Evolutionary conservation across 2,888 invertebrate genomes (phyloP).

Genomic region (Baronia brevicornis): DNA sequence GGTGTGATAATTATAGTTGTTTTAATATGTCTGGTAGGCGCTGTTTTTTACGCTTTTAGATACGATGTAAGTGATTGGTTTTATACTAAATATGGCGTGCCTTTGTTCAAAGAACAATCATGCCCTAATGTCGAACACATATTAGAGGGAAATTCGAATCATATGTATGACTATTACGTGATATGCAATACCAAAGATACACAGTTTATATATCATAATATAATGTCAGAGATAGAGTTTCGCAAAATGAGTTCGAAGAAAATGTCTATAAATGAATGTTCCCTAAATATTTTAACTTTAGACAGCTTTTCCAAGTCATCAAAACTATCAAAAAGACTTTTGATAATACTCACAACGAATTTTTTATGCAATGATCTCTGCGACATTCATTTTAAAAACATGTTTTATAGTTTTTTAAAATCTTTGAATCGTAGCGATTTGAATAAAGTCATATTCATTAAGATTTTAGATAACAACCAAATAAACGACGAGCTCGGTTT

Average conservation of each 20-base stretch:
- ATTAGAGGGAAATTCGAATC: constrained; percentile 80
- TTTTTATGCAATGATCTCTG: constrained; percentile 65
- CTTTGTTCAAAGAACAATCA: constrained; percentile 85
- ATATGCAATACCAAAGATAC: constrained; percentile 90
- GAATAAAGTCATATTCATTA: constrained; percentile 66
- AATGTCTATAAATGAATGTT: constrained; percentile 80
- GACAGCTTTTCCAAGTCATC: constrained; percentile 66
- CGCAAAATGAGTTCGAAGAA: constrained; percentile 83
- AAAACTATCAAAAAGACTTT: constrained; percentile 68
- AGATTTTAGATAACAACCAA: constrained; percentile 64
- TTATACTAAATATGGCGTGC: constrained; percentile 85
- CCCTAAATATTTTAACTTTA: constrained; percentile 75
- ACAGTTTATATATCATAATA: constrained; percentile 80
- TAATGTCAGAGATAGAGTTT: constrained; percentile 82
- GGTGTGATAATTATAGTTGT: constrained; percentile 82
- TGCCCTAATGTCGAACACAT: constrained; percentile 74
- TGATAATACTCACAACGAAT: constrained; percentile 77
- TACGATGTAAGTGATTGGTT: constrained; percentile 87
- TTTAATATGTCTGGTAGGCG: constrained; percentile 80
- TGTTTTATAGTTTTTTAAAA: constrained; percentile 68
- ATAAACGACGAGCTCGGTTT: constrained; percentile 64
- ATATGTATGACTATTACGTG: constrained; percentile 90
- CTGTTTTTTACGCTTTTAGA: constrained; percentile 84
- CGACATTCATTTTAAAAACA: constrained; percentile 67
- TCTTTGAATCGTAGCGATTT: constrained; percentile 62